Evolutionary conservation across 2,797 vertebrate genomes (phyloP).

Genomic region (Melanotaenia boesemani): DNA sequence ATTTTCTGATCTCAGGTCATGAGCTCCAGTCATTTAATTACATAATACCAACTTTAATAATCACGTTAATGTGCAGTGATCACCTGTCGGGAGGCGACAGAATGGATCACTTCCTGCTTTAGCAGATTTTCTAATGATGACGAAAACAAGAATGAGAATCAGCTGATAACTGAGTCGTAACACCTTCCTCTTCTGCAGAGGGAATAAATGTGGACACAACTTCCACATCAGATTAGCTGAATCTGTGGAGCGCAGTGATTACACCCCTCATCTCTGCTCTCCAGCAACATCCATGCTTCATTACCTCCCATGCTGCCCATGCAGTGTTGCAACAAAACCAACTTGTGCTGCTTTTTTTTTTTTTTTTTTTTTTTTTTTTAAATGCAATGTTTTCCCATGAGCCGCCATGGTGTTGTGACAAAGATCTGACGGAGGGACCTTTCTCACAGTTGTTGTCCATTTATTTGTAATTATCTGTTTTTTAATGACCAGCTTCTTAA

Average conservation of each 20-base stretch:
- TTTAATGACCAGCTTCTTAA: conserved; percentile 45
- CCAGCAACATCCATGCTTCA: conserved; percentile 22
- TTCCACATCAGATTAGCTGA: conserved; percentile 29
- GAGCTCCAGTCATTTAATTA: neutral
- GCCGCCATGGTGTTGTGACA: conserved; percentile 32
- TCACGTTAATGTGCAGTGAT: neutral
- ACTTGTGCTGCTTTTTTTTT: conserved; percentile 4
- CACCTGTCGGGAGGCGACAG: neutral
- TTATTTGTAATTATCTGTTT: conserved; percentile 62
- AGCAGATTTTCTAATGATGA: conserved; percentile 2
- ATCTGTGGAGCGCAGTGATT: conserved; percentile 29
- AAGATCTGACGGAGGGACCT: conserved; percentile 33
- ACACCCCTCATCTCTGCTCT: conserved; percentile 30
- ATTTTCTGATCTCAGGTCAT: neutral
- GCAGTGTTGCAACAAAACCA: neutral
- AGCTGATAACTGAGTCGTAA: neutral
- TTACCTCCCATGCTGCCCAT: neutral
- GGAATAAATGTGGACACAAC: conserved; percentile 16
- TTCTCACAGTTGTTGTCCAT: conserved; percentile 16
- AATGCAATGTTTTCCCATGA: neutral
- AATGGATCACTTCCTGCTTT: neutral
- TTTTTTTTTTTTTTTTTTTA: neutral
- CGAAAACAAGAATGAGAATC: neutral
- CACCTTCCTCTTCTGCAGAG: conserved; percentile 2
- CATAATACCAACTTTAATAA: neutral